Base-by-base conservation (phyloP, 2,888 invertebrate genomes). In the Dynastes hyllus region DNA sequence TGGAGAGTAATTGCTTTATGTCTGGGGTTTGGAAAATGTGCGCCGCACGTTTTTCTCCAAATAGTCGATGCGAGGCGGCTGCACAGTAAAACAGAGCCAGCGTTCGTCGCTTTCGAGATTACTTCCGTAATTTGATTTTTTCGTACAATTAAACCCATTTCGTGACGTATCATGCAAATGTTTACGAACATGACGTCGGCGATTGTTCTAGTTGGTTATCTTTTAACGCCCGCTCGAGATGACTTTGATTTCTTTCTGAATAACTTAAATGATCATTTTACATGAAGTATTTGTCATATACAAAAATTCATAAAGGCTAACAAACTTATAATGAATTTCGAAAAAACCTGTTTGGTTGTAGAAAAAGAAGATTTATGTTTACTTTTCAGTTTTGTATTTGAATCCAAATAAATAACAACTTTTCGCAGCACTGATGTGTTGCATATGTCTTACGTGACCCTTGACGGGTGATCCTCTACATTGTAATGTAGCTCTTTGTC, bases 1-100 rank as follows among this genome's bases (percentile, higher is more conserved):
- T 77, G 75, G 79, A 80, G 77, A 80, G 67, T 77, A 80, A 80
- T 80, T 77, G 73, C 71, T 66, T 80, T 80, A 78, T 63, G 63
- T 61, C 55, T 45, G 32, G 37, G 53, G 40, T 22, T 58, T 37
- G 78, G 61, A 45, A 65, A 76, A 76, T 50, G 77, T 58, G 58
- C 67, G 29, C 9, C 13, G 77, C 32, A 53, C 37, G 55, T 16
- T 67, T 77, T 77, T 67, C 29, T 27, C 51, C 51, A 22, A 73
- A 40, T 40, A 45, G 40, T 40, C 37, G 37, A 58, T 40, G 22
- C 58, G 58, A 22, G 13, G 9, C 5, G 16, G 11, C 27, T 8
- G 45, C 45, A 45, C 16, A n/a, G 6, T 40, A 61, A 58, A 73
- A 55, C 45, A 22, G 27, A 61, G 9, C 45, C 3, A 22, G 9